Conservation (phyloP, 2,888 invertebrate species). For the Plusia festucae region DNA sequence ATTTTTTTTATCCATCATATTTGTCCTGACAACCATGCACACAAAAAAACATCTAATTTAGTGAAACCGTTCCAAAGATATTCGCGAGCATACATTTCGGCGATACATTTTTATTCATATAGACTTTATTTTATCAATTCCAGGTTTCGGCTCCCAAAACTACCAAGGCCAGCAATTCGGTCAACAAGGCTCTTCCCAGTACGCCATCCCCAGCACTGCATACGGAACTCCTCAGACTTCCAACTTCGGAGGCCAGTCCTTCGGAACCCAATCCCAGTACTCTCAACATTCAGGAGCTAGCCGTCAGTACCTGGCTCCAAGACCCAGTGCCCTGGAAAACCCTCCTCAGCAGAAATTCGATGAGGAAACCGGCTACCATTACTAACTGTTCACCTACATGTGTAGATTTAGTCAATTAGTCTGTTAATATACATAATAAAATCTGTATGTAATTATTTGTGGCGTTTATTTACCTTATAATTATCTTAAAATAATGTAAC, state of each 20-base stretch:
- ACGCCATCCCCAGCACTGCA: slow-evolving; percentile 47
- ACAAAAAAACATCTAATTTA: no score
- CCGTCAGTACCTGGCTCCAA: slow-evolving; percentile 81
- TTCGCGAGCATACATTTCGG: no score
- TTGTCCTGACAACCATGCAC: no score
- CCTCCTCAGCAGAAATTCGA: slow-evolving; percentile 81
- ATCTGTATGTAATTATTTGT: slow-evolving; percentile 44
- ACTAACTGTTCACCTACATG: slow-evolving; percentile 61
- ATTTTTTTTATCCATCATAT: no score
- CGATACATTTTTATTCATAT: no score
- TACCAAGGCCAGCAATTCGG: slow-evolving; percentile 30
- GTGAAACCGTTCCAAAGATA: no score
- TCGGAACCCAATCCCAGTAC: slow-evolving; percentile 27
- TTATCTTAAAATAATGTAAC: no score
- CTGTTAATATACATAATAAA: slow-evolving; percentile 58
- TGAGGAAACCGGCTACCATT: slow-evolving; percentile 81
- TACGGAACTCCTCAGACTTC: slow-evolving; percentile 52
- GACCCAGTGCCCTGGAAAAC: slow-evolving; percentile 65
- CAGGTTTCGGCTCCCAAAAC: slow-evolving; percentile 59
- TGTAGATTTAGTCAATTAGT: slow-evolving; percentile 54
- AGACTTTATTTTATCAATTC: no score
- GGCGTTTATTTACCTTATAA: not conserved
- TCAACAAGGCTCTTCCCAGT: not conserved
- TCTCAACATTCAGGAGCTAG: slow-evolving; percentile 65
- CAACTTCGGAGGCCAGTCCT: slow-evolving; percentile 14